Evolutionary conservation across 2,888 invertebrate species (phyloP).

Genomic region (Cantharis rufa): DNA sequence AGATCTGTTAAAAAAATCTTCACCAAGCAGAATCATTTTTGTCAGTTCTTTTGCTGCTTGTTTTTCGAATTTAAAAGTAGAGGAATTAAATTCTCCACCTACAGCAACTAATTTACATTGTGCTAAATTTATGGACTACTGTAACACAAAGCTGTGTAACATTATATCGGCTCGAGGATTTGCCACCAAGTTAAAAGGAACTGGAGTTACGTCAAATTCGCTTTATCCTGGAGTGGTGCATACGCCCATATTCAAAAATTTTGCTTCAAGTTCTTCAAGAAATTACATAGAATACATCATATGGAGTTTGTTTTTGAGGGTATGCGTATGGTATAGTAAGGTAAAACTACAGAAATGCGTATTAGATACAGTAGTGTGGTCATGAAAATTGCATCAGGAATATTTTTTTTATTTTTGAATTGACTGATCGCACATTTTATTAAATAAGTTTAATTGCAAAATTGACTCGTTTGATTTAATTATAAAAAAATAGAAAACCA

Average conservation of each 20-base stretch:
- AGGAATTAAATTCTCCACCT: constrained; percentile 32
- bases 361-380: too few relatives aligned
- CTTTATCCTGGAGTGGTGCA: constrained; percentile 51
- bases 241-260: constrained; percentile 41
- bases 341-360: too few relatives aligned
- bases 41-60: constrained; percentile 45
- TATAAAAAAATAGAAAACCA: too few relatives aligned
- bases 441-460: too few relatives aligned
- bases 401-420: too few relatives aligned
- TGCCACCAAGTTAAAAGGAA: constrained; percentile 44
- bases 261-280: too few relatives aligned
- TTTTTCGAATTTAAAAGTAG: constrained; percentile 41
- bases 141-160: constrained; percentile 51
- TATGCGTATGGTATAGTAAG: too few relatives aligned
- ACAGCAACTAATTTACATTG: neutral
- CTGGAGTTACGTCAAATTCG: constrained; percentile 49
- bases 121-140: constrained; percentile 38
- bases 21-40: constrained; percentile 49
- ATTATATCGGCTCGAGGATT: constrained; percentile 50
- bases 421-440: too few relatives aligned
- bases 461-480: too few relatives aligned
- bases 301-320: too few relatives aligned
- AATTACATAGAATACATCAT: too few relatives aligned
- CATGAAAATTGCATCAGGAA: too few relatives aligned
- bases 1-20: constrained; percentile 46